A percentile compares a stretch with the other conserved stretches of the same genome.
Conservation (phyloP, 2,888 invertebrate species). For the Troglohyphantes excavatus region DNA sequence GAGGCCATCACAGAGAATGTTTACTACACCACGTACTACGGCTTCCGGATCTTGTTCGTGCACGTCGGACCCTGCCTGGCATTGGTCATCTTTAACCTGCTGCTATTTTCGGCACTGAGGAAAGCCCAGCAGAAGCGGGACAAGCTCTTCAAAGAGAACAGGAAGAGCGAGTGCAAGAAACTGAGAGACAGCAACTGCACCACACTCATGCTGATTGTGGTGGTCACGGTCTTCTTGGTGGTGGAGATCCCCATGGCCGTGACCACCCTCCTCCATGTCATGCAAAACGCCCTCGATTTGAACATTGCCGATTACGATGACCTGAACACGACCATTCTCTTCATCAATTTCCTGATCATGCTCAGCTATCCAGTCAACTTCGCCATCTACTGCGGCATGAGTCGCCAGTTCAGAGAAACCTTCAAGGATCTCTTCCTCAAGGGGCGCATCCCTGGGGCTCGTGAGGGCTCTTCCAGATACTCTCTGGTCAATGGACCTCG, state of each 20-base stretch:
- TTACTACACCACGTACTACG: constrained; percentile 90
- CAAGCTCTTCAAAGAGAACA: constrained; percentile 88
- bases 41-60: constrained; percentile 94
- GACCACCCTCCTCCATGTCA: constrained; percentile 91
- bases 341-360: constrained; percentile 95
- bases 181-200: constrained; percentile 89
- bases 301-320: constrained; percentile 87
- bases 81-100: constrained; percentile 92
- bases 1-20: constrained; percentile 87
- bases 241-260: constrained; percentile 93
- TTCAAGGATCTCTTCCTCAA: constrained; percentile 90
- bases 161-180: constrained; percentile 86
- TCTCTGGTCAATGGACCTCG: constrained; percentile 91
- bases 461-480: constrained; percentile 88
- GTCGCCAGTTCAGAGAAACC: constrained; percentile 94
- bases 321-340: constrained; percentile 89
- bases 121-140: constrained; percentile 91
- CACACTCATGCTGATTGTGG: constrained; percentile 93
- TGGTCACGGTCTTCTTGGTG: constrained; percentile 91
- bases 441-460: constrained; percentile 79
- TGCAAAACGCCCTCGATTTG: constrained; percentile 82
- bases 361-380: constrained; percentile 89
- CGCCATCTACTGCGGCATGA: constrained; percentile 98
- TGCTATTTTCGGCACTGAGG: constrained; percentile 92
- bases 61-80: constrained; percentile 94